phyloP scores from a whole-genome alignment of 2,888 invertebrate species.

The Eupelmus urozonus region DNA sequence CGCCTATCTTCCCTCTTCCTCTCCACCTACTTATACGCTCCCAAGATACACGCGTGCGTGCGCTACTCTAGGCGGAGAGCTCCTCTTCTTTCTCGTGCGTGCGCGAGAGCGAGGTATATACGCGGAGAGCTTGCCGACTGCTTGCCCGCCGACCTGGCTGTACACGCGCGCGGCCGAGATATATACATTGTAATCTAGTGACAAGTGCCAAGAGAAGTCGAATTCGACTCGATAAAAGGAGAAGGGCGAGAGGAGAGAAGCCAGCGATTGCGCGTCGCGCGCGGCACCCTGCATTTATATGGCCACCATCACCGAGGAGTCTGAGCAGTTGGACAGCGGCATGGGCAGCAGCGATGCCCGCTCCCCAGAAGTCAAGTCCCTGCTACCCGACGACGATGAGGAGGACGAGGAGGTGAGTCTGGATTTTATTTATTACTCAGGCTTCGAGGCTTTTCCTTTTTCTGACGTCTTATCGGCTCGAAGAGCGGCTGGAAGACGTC shows the following conservation, averaged over 20 bases:
- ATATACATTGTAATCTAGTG: no score
- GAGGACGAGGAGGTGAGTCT: constrained; percentile 61
- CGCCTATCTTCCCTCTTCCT: background rate
- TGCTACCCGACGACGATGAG: constrained; percentile 71
- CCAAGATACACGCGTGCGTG: background rate
- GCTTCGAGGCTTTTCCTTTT: no score
- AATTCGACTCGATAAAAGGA: background rate
- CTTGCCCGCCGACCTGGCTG: no score
- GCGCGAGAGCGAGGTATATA: no score
- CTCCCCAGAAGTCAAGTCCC: constrained; percentile 73
- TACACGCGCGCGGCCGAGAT: no score
- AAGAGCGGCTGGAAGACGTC: no score
- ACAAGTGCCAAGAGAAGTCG: constrained; percentile 21
- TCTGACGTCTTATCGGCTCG: no score
- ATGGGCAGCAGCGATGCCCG: constrained; percentile 73
- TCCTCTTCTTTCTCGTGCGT: no score
- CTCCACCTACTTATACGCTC: background rate
- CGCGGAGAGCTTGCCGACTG: no score
- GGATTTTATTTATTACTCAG: background rate
- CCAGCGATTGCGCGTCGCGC: background rate
- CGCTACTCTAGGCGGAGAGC: background rate
- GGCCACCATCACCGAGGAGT: constrained; percentile 70
- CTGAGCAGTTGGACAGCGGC: constrained; percentile 71
- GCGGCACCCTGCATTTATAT: constrained; percentile 62
- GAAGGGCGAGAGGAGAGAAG: background rate